These are phyloP conservation scores for Tinea trinotella DNA, from an alignment of 2,888 invertebrate genomes.

Conservation along the genomic window DNA sequence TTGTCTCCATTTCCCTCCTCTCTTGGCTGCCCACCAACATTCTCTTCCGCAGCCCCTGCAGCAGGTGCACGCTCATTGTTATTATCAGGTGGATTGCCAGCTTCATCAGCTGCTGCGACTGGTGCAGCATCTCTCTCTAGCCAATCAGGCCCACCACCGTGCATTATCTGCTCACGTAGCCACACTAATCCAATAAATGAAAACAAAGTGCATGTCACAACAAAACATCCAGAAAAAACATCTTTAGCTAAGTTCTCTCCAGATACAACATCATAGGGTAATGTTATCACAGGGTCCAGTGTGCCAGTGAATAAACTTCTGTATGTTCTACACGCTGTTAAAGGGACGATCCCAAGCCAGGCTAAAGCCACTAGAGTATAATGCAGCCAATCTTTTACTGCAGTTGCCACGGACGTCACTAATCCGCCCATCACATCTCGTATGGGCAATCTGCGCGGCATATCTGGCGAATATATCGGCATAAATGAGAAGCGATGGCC, in stretches of 20 bases:
- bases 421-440: constrained; percentile 93
- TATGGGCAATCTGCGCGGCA: constrained; percentile 97
- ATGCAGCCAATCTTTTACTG: constrained; percentile 97
- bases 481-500: constrained; percentile 98
- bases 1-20: constrained; percentile 51
- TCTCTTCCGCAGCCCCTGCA: constrained; percentile 49
- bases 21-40: constrained; percentile 39
- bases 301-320: constrained; percentile 93
- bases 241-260: constrained; percentile 94
- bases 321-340: constrained; percentile 97
- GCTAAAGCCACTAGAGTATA: constrained; percentile 97
- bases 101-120: constrained; percentile 60
- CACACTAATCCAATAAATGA: constrained; percentile 98
- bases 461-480: constrained; percentile 99
- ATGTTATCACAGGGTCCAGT: constrained; percentile 85
- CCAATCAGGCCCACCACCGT: constrained; percentile 98
- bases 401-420: constrained; percentile 89
- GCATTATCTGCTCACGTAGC: constrained; percentile 97
- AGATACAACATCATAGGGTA: constrained; percentile 93
- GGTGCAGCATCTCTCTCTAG: constrained; percentile 80
- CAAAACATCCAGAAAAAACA: constrained; percentile 96
- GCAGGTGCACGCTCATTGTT: constrained; percentile 61
- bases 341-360: constrained; percentile 97
- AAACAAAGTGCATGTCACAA: constrained; percentile 95
- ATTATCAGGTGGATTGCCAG: constrained; percentile 51